Conservation (phyloP, 2,797 vertebrate genomes). For the Lepilemur septentrionalis region DNA sequence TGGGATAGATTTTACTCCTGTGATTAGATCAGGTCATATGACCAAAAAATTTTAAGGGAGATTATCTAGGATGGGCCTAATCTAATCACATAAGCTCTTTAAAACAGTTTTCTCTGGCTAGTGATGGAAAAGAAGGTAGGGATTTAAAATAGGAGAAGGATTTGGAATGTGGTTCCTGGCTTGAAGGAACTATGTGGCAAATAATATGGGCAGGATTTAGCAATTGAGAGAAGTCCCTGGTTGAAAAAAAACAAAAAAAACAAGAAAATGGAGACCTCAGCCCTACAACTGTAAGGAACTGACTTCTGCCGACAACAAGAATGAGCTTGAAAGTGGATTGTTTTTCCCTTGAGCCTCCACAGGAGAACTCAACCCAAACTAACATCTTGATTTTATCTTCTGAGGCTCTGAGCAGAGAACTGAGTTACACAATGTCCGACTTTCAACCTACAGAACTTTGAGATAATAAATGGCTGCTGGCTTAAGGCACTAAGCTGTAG, state of each 20-base stretch:
- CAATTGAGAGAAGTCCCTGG: neutral
- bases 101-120: neutral
- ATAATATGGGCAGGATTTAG: neutral
- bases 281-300: neutral
- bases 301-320: neutral
- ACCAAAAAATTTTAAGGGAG: neutral
- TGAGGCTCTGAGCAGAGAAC: neutral
- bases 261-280: neutral
- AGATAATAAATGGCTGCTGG: neutral
- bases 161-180: neutral
- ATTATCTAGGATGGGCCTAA: neutral
- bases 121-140: neutral
- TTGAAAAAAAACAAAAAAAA: no score
- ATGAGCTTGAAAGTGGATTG: neutral
- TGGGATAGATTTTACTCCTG: neutral
- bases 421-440: neutral
- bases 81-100: neutral
- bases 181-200: neutral
- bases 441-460: neutral
- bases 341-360: neutral
- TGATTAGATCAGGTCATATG: neutral
- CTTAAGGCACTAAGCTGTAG: neutral
- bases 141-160: neutral
- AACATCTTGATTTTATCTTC: neutral
- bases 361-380: neutral